Percentiles rank a stretch among this genome's conserved stretches.
phyloP scores from a whole-genome alignment of 2,113 vertebrate genomes.

The Eulemur macaco region DNA sequence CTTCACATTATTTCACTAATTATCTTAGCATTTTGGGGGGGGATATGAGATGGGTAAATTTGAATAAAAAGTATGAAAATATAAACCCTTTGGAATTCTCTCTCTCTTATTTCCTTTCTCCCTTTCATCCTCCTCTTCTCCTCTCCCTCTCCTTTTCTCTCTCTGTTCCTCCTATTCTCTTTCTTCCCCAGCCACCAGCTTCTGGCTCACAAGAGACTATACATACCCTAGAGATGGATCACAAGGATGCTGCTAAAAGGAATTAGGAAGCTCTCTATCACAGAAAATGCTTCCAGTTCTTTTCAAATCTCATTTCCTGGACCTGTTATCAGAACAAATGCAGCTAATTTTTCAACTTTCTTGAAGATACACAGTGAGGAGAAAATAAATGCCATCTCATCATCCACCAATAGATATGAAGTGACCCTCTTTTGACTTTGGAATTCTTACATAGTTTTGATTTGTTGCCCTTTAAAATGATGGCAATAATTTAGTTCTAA shows the following conservation, averaged over 20 bases:
- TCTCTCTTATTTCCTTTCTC: accelerated
- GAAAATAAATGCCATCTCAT: not conserved
- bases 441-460: not conserved
- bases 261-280: not conserved
- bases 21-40: not conserved
- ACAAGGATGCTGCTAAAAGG: not conserved
- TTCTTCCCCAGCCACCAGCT: not conserved
- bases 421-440: not conserved
- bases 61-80: not conserved
- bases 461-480: not conserved
- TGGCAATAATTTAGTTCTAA: constrained; percentile 17
- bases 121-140: accelerated
- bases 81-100: not conserved
- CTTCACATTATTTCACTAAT: not conserved
- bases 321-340: not conserved
- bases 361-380: not conserved
- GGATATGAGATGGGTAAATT: not conserved
- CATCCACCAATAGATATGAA: not conserved
- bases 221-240: not conserved
- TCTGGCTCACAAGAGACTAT: not conserved
- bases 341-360: constrained; percentile 22
- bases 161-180: accelerated
- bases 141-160: not conserved
- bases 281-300: not conserved
- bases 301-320: not conserved